Base-by-base conservation (phyloP, 2,888 invertebrate species). In the Tupiocoris notatus region DNA sequence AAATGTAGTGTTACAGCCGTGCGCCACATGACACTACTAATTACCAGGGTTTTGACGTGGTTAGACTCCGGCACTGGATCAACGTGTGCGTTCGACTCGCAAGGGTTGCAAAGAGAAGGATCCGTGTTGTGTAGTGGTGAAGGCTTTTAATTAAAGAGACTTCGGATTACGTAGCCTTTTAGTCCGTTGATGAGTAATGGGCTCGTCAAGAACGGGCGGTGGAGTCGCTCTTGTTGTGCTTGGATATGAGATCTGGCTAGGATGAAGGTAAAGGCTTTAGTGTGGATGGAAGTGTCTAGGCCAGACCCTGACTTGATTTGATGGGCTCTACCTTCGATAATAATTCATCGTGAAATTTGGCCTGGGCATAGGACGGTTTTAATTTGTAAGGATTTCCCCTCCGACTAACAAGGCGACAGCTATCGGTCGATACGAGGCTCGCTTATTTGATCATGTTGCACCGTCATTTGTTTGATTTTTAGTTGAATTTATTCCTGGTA, bases 131-230 rank as follows among this genome's bases (percentile, higher is more conserved):
- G 54, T 25, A 54, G 70, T 58, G 61, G 54, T 56, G 65, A 22
- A 64, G 74, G 64, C 74, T 74, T 74, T 74, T 74, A 74, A 74
- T 74, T 74, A 74, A 74, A 74, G 74, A 74, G 74, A 64, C 63
- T 64, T 74, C 74, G 74, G 64, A 58, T 64, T 74, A 64, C 63
- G 64, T 63, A 54, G 64, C 57, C 74, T 64, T 74, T 74, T 74
- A 39, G 39, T 39, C 74, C 54, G 64, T 64, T 74, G 74, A 74
- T 74, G 74, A 74, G 74, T 74, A 74, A 74, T 74, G 64, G 39
- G 65, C 64, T 70, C 70, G 70, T 70, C 70, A 70, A 23, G 23
- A 23, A 22, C 23, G 24, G 25, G 66, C 9, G 66, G 20, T 23
- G 23, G 24, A 39, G 39, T 39, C 39, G 39, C 39, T 39, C 39